Conservation (phyloP, 2,113 vertebrate species). For the Sitta europaea region DNA sequence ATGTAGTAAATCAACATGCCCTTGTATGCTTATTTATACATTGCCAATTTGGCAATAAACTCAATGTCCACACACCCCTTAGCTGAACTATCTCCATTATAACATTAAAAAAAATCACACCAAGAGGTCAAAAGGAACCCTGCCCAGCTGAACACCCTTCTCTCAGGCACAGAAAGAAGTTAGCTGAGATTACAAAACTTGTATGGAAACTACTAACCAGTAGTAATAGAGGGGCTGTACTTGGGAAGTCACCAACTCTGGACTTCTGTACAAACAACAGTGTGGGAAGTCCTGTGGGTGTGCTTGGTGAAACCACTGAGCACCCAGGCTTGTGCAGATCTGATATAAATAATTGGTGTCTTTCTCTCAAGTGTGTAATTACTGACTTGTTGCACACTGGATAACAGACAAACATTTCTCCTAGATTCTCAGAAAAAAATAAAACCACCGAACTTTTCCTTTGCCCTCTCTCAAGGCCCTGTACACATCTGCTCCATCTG, state of each 20-base stretch:
- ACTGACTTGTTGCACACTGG: background rate
- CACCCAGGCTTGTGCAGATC: background rate
- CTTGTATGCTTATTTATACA: background rate
- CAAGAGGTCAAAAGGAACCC: background rate
- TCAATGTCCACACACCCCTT: background rate
- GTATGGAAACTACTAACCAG: background rate
- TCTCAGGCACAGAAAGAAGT: background rate
- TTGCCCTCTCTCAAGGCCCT: background rate
- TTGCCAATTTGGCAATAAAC: background rate
- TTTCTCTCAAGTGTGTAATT: background rate
- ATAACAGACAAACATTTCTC: background rate
- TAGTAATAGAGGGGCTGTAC: too few relatives aligned
- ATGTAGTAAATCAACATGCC: background rate
- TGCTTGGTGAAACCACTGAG: background rate
- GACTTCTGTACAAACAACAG: accelerated
- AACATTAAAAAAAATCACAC: background rate
- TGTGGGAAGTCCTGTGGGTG: background rate
- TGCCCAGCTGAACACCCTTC: background rate
- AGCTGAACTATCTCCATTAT: background rate
- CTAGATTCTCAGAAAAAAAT: background rate
- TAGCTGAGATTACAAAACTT: background rate
- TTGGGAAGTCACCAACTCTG: background rate
- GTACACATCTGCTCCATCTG: background rate
- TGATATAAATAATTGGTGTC: background rate
- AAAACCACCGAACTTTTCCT: background rate